These are phyloP conservation scores for Oenanthe melanoleuca DNA, from an alignment of 2,113 vertebrate species.

Conservation along the genomic window DNA sequence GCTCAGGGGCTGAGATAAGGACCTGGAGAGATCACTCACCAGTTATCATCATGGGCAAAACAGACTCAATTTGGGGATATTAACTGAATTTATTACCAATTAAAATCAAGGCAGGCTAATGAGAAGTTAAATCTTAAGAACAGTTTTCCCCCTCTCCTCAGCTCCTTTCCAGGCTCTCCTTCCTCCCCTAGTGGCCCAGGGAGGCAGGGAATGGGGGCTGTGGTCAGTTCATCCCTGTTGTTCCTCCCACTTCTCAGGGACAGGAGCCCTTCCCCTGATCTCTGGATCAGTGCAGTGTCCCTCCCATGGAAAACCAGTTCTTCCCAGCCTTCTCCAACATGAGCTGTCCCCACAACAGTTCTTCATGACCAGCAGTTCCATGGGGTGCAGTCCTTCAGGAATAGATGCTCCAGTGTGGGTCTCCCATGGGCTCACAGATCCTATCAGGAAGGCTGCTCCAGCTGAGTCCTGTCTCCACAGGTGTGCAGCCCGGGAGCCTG, in stretches of 20 bases:
- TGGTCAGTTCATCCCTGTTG: rapidly evolving
- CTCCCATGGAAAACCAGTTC: not conserved
- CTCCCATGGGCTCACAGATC: not conserved
- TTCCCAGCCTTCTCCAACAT: not conserved
- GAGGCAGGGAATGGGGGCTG: not conserved
- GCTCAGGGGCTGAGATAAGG: not conserved
- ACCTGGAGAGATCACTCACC: not conserved
- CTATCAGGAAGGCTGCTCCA: not conserved
- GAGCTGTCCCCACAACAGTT: not conserved
- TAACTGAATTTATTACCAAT: not conserved
- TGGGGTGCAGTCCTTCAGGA: not conserved
- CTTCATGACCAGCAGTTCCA: not conserved
- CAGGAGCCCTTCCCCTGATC: not conserved
- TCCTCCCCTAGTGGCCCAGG: not conserved
- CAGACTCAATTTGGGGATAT: not conserved
- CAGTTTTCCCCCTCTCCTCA: not conserved
- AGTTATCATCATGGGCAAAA: not conserved
- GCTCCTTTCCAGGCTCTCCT: not conserved
- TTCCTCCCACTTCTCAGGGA: not conserved
- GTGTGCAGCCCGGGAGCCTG: not conserved
- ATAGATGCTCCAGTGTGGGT: not conserved
- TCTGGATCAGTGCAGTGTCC: not conserved
- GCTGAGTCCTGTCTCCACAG: not conserved
- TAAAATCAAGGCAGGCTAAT: not conserved
- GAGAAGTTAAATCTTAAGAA: not conserved